phyloP scores from a whole-genome alignment of 2,113 vertebrate genomes.

The Sprattus sprattus region DNA sequence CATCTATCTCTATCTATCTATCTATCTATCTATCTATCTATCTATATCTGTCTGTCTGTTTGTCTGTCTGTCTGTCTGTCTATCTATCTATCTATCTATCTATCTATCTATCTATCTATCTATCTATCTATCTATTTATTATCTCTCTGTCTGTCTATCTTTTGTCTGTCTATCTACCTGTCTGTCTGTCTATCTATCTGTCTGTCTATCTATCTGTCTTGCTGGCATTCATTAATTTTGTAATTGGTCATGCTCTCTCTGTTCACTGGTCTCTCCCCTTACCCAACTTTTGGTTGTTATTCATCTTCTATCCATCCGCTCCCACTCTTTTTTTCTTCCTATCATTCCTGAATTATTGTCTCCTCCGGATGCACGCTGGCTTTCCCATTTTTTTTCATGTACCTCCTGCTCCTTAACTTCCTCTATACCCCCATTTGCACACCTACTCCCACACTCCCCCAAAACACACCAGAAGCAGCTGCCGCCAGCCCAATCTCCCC shows the following conservation, averaged over 20 bases:
- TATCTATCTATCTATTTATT: slow-evolving; percentile 29
- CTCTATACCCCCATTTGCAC: slow-evolving; percentile 14
- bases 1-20: slow-evolving; percentile 1
- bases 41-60: slow-evolving; percentile 19
- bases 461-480: slow-evolving; percentile 50
- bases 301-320: not conserved
- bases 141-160: slow-evolving; percentile 13
- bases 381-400: not conserved
- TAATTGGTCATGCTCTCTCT: slow-evolving; percentile 34
- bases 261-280: slow-evolving; percentile 33
- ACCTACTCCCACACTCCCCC: slow-evolving; percentile 32
- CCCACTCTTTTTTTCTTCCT: not conserved
- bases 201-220: slow-evolving; percentile 33
- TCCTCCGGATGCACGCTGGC: not conserved
- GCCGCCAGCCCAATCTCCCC: slow-evolving; percentile 61
- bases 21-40: slow-evolving; percentile 17
- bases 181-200: slow-evolving; percentile 1
- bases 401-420: slow-evolving; percentile 23
- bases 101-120: slow-evolving; percentile 29
- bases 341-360: not conserved
- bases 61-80: slow-evolving; percentile 21
- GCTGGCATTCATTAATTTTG: slow-evolving; percentile 44
- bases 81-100: slow-evolving; percentile 28
- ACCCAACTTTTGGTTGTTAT: slow-evolving; percentile 17
- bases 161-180: slow-evolving; percentile 15